Evolutionary conservation across 2,797 vertebrate genomes (phyloP).

Genomic region (Morelia viridis): DNA sequence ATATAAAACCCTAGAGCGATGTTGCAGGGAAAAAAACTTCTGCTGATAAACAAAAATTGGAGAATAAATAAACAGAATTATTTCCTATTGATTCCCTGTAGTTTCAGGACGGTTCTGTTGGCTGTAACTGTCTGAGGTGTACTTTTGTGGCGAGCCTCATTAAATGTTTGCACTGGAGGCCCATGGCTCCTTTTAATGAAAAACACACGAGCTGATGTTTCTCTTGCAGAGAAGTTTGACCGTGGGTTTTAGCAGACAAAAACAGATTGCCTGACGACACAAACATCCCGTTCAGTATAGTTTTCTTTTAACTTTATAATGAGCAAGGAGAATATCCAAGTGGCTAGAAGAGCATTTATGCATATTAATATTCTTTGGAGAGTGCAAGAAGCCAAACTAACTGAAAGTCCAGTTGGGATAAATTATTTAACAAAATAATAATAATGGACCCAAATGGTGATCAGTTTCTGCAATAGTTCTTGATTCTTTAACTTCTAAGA

Average conservation of each 20-base stretch:
- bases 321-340: neutral
- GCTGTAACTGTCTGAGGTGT: slow-evolving; percentile 12
- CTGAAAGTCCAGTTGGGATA: neutral
- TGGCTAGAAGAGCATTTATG: neutral
- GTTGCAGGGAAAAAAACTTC: neutral
- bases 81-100: slow-evolving; percentile 7
- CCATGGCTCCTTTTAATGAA: slow-evolving; percentile 40
- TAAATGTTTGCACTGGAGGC: slow-evolving; percentile 43
- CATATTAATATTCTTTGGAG: neutral
- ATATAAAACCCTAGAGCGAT: neutral
- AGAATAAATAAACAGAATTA: neutral
- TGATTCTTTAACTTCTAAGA: neutral
- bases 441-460: neutral
- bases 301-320: slow-evolving; percentile 13
- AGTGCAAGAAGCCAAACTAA: neutral
- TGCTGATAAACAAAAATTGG: slow-evolving; percentile 1
- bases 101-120: neutral
- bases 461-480: neutral
- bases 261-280: slow-evolving; percentile 41
- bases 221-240: slow-evolving; percentile 20
- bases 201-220: slow-evolving; percentile 43
- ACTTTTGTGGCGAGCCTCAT: slow-evolving; percentile 33
- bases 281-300: neutral
- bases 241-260: slow-evolving; percentile 48
- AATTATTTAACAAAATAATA: neutral